A percentile compares a stretch with the other conserved stretches of the same genome.
These are phyloP conservation scores for Drosophila watanabei DNA, from an alignment of 1,140 invertebrate species.

Conservation along the genomic window DNA sequence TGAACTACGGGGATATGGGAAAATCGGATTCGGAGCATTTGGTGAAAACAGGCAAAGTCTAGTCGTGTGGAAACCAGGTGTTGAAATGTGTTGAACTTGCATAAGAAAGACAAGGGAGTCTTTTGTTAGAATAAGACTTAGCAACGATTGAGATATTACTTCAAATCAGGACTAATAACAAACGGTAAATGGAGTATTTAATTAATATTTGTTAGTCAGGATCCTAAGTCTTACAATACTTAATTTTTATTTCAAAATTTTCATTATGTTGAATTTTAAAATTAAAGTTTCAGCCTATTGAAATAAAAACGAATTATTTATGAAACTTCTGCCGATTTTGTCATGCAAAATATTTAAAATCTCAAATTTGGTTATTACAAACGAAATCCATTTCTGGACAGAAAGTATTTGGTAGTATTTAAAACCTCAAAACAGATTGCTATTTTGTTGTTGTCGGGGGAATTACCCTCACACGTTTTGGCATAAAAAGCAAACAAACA, in stretches of 20 bases:
- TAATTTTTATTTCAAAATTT: no score
- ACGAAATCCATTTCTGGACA: not conserved
- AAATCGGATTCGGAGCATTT: not conserved
- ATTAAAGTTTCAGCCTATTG: not conserved
- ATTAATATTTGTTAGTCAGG: not conserved
- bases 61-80: not conserved
- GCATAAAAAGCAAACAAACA: constrained; percentile 48
- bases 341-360: not conserved
- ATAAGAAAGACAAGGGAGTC: not conserved
- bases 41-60: not conserved
- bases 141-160: not conserved
- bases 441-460: constrained; percentile 2
- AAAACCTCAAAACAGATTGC: not conserved
- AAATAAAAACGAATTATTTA: not conserved
- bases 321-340: not conserved
- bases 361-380: not conserved
- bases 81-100: not conserved
- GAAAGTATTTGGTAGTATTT: not conserved
- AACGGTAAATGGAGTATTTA: not conserved
- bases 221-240: not conserved
- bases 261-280: not conserved
- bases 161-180: not conserved
- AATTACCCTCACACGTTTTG: constrained; percentile 43
- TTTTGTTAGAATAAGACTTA: not conserved
- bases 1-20: constrained; percentile 25